These are phyloP conservation scores for Caenorhabditis imperialis DNA, from an alignment of 2,888 invertebrate species.

Conservation along the genomic window DNA sequence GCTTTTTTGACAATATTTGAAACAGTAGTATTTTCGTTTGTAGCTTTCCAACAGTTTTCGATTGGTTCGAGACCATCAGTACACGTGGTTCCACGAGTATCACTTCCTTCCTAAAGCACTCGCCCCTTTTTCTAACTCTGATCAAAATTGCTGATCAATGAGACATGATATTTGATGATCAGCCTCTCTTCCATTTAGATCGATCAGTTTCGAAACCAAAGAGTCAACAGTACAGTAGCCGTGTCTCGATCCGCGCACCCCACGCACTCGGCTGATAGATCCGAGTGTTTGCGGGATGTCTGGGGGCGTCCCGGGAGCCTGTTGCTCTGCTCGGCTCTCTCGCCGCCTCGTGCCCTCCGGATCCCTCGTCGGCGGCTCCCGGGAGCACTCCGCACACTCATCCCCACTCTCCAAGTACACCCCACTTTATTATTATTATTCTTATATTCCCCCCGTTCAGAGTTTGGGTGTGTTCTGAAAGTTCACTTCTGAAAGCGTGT, in stretches of 20 bases:
- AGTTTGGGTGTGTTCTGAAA: too few species aligned
- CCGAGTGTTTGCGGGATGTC: conserved; percentile 38
- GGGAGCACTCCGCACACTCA: conserved; percentile 53
- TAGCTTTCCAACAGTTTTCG: too few species aligned
- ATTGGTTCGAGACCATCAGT: too few species aligned
- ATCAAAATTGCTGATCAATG: too few species aligned
- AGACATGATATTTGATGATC: too few species aligned
- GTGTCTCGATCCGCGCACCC: conserved; percentile 33
- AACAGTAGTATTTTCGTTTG: too few species aligned
- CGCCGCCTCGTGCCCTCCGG: conserved; percentile 28
- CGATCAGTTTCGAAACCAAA: conserved; percentile 43
- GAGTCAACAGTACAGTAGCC: conserved; percentile 30
- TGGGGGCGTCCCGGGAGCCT: conserved; percentile 28
- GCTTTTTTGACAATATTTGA: too few species aligned
- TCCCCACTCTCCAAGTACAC: conserved; percentile 49
- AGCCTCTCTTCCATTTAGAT: too few species aligned
- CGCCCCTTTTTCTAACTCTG: too few species aligned
- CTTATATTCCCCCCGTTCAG: conserved; percentile 36
- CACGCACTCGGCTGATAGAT: conserved; percentile 40
- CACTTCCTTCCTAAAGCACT: too few species aligned
- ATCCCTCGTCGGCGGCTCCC: conserved; percentile 45
- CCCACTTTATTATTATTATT: conserved; percentile 40
- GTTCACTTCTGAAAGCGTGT: too few species aligned
- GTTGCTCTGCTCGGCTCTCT: conserved; percentile 13
- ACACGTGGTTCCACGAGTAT: too few species aligned